Base-by-base conservation (phyloP, 2,113 vertebrate species). In the Gadus macrocephalus region DNA sequence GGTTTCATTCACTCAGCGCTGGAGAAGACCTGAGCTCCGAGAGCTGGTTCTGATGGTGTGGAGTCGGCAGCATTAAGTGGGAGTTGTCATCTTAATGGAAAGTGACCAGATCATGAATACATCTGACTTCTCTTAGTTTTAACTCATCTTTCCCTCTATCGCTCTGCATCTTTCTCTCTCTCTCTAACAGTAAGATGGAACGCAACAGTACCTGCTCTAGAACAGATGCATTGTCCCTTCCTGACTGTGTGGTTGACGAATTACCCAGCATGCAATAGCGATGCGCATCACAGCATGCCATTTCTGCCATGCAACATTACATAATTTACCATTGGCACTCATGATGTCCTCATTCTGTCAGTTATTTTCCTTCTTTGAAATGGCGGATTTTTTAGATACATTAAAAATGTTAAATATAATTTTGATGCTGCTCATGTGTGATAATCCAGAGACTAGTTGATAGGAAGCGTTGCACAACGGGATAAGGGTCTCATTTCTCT, bases 261-360 rank as follows among this genome's bases (percentile, higher is more conserved):
- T 49, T 49, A 49, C 9, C 31, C 42, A 49, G 8, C 42, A 49
- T 49, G 42, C 42, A 11, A 49, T 49, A 49, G 42, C 42, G 2
- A 2, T 49, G 42, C 42, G 11, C 42, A 49, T 2, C 42, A 9
- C 42, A 49, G 42, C 42, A 14, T 49, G 42, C 8, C 42, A 17
- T 58, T 58, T 17, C n/a, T 58, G 15, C 55, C n/a, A 75, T 73
- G 68, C 78, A 73, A 75, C 78, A n/a, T 75, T 77, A 55, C 80
- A 81, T 82, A 38, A 85, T 89, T 84, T 64, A 83, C 53, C 3
- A 72, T 63, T 66, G n/a, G 55, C 14, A 31, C 65, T 66, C n/a
- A 49, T 9, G 42, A 14, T 76, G 87, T 64, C 81, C 89, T 87
- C 78, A 82, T 90, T 89, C 85, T 85, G 80, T 85, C 86, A 82